phyloP scores from a whole-genome alignment of 2,888 invertebrate genomes.

The Phyto melanocephala region DNA sequence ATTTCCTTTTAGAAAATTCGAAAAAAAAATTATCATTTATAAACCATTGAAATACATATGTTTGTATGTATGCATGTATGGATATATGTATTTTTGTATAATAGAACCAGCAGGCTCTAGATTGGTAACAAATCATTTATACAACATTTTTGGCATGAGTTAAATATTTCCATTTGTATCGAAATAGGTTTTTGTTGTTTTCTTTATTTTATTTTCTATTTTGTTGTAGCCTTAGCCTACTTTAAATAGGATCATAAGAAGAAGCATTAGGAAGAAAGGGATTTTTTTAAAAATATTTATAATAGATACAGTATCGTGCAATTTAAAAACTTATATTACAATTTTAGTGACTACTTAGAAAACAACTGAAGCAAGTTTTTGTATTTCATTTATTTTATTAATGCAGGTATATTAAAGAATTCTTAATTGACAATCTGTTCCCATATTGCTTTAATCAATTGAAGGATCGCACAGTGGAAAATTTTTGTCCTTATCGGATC shows the following conservation, averaged over 20 bases:
- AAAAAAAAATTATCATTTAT: constrained; percentile 6
- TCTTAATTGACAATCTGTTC: too few relatives aligned
- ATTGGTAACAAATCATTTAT: constrained; percentile 51
- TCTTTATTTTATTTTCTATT: not conserved
- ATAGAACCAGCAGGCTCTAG: not conserved
- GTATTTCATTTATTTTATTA: too few relatives aligned
- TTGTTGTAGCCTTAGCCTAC: not conserved
- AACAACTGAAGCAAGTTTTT: too few relatives aligned
- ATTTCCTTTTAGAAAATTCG: not conserved
- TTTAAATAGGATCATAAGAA: not conserved
- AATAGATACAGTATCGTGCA: too few relatives aligned
- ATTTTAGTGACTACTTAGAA: too few relatives aligned
- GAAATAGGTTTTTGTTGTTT: not conserved
- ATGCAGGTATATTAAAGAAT: too few relatives aligned
- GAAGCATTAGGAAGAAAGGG: not conserved
- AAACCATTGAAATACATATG: not conserved
- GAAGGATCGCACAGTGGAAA: too few relatives aligned
- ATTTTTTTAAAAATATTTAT: too few relatives aligned
- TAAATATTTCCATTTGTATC: constrained; percentile 37
- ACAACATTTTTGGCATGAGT: constrained; percentile 54
- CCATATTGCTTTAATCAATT: too few relatives aligned
- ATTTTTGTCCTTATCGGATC: too few relatives aligned
- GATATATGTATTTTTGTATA: too few relatives aligned
- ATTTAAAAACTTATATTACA: too few relatives aligned
- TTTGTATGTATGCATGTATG: constrained; percentile 3